A percentile compares a stretch with the other conserved stretches of the same genome.
Conservation (phyloP, 2,797 vertebrate species). For the Kryptolebias ocellatus region DNA sequence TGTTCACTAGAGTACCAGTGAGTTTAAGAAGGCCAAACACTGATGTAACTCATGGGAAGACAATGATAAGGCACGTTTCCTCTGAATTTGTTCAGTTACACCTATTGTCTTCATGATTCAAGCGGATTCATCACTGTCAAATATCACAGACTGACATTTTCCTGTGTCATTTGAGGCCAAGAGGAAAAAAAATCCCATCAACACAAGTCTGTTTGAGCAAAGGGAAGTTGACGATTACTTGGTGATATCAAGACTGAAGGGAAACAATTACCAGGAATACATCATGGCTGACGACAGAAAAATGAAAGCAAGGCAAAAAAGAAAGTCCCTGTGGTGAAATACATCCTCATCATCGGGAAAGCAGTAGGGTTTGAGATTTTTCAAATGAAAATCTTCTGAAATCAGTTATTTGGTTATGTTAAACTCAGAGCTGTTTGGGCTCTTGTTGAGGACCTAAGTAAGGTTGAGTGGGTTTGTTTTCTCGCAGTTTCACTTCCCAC, state of each 20-base stretch:
- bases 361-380: neutral
- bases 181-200: neutral
- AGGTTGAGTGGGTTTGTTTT: neutral
- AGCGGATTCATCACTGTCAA: too few relatives aligned
- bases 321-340: conserved; percentile 38
- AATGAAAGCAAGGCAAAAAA: neutral
- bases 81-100: too few relatives aligned
- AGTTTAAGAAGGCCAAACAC: too few relatives aligned
- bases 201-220: neutral
- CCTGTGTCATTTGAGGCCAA: neutral
- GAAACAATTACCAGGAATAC: conserved; percentile 10
- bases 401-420: neutral
- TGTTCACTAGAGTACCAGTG: too few relatives aligned
- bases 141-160: neutral
- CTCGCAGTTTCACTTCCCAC: conserved; percentile 51
- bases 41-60: too few relatives aligned
- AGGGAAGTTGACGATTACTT: conserved; percentile 18
- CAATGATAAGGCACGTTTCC: too few relatives aligned
- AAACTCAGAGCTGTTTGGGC: neutral
- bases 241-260: conserved; percentile 1
- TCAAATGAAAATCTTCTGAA: neutral
- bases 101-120: too few relatives aligned
- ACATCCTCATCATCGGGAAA: neutral
- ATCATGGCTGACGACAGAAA: conserved; percentile 20
- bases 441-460: neutral